Evolutionary conservation across 2,888 invertebrate species (phyloP), one percentile per base, ranked within the genome.

Genomic region (Ormyrus rosae): DNA sequence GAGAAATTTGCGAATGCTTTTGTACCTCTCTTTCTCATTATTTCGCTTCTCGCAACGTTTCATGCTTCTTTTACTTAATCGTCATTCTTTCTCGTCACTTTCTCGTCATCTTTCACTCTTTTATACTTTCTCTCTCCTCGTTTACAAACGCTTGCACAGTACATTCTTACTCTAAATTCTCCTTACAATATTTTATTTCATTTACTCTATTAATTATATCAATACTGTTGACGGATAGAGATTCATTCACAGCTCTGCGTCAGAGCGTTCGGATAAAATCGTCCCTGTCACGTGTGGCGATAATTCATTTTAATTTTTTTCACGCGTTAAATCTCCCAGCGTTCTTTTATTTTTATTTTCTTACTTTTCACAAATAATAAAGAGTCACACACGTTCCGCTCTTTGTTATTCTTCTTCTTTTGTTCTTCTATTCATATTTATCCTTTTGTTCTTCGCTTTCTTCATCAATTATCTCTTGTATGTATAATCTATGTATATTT

Each of bases 161-260:
- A 89, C 89, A 86, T 88, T 89, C 89, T 89, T 90, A 90, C 81
- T 80, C 86, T 87, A 87, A 84, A 88, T 86, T 87, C 85, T 86
- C 87, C 89, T 90, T 90, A 90, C 86, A 89, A 88, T 90, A 90
- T 89, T 88, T 89, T 89, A 90, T 88, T 83, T 89, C 88, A 90
- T 90, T 90, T 90, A 89, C 85, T 89, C 88, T 90, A 90, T 89
- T 90, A 89, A 90, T 90, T 89, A 90, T 90, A 90, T 90, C 90
- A 90, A 90, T 90, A 90, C 90, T 90, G 90, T 90, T 90, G 90
- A 90, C 90, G 90, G 90, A 90, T 90, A 90, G 90, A 90, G 90
- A 90, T 90, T 90, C 90, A 89, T 90, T 90, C 90, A 89, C 90
- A 90, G 89, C 88, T 89, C 84, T 83, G 82, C 88, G 88, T 82